Evolutionary conservation across 2,797 vertebrate species (phyloP), one percentile per base, ranked within the genome.

Genomic region (Dendrocincla tyrannina): DNA sequence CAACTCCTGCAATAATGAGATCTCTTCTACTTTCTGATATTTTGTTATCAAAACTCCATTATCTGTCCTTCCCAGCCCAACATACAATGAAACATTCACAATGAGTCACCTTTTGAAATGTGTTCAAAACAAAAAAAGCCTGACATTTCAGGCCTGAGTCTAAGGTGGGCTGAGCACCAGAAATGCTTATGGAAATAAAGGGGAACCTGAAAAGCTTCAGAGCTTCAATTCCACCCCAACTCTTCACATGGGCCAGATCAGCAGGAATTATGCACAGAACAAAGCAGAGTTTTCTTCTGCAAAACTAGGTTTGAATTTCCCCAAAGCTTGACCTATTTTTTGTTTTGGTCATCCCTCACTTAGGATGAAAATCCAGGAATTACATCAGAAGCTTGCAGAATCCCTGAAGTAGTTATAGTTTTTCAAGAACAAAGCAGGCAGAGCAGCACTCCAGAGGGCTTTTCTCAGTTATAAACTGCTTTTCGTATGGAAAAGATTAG

Each of bases 1-100:
- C 6, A 13, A 88, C 35, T 86, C 20, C 25, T 41, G 70, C 67
- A 85, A 82, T 93, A 91, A 95, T 93, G 85, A 88, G 25, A 73
- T 81, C 62, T 68, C 63, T 78, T 85, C 79, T 44, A 13, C 12
- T 75, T 81, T 83, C 60, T 81, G 79, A 27, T 88, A 74, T 76
- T 95, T 88, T 85, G 69, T 88, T 95, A 95, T 79, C 78, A 58
- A 59, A 93, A 86, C 52, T 78, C 81, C 59, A 75, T 94, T 93
- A 95, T 80, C 62, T 91, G 87, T 93, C 91, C 67, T 95, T 88
- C 74, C 68, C 84, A 88, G 88, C 55, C 81, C 83, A 82, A 92
- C n/a, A 39, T 14, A 84, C 37, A 94, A 82, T 78, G 69, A 97
- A 94, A 24, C 32, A 37, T 88, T 93, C 62, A 74, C n/a, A 79